Conservation (phyloP, 2,113 vertebrate genomes). For the Lamprologus speciosus region DNA sequence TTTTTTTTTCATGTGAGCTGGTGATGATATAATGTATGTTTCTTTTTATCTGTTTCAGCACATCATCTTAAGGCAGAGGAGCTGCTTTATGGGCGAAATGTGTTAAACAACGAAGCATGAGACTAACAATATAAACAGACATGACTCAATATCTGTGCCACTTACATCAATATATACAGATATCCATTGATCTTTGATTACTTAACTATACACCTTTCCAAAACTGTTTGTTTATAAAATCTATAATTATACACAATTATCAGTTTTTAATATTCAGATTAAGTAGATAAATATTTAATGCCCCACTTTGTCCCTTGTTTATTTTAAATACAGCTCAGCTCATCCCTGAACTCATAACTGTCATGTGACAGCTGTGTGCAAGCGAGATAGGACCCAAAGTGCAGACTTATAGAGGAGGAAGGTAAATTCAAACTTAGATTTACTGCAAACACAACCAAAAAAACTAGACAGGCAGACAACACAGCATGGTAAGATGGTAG, state of each 20-base stretch:
- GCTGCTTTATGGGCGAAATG: background rate
- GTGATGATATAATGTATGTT: background rate
- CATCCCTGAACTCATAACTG: background rate
- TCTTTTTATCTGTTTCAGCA: background rate
- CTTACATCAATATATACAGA: background rate
- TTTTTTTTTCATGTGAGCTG: background rate
- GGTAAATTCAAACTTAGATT: background rate
- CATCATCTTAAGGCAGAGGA: background rate
- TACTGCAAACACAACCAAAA: background rate
- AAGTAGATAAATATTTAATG: background rate
- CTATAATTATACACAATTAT: background rate
- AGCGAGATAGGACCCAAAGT: accelerated
- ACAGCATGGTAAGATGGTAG: background rate
- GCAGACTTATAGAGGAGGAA: background rate
- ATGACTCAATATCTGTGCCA: background rate
- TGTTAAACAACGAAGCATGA: accelerated
- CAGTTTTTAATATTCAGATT: background rate
- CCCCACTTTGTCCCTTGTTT: accelerated
- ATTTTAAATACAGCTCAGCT: background rate
- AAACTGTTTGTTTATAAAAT: background rate
- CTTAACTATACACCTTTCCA: accelerated
- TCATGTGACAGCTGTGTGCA: accelerated
- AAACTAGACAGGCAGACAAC: accelerated
- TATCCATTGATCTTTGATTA: background rate
- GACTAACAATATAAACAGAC: background rate